A percentile compares a stretch with the other conserved stretches of the same genome.
These are phyloP conservation scores for Dorcus hopei DNA, from an alignment of 2,888 invertebrate genomes.

Conservation along the genomic window DNA sequence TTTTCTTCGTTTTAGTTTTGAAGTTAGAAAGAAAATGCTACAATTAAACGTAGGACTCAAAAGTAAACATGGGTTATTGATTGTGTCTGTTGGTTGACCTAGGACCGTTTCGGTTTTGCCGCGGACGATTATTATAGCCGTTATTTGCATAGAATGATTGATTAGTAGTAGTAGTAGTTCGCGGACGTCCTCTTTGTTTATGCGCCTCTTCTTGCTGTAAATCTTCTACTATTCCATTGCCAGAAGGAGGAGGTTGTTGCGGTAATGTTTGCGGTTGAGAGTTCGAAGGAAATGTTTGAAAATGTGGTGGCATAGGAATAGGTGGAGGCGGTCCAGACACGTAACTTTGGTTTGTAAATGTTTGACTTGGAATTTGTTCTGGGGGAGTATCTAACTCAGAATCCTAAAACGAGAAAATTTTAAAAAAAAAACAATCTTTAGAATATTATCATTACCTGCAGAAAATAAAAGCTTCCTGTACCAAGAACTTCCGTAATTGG, in stretches of 20 bases:
- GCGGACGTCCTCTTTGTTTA: slow-evolving; percentile 29
- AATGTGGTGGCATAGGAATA: slow-evolving; percentile 56
- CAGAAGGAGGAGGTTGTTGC: slow-evolving; percentile 49
- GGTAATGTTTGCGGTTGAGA: slow-evolving; percentile 49
- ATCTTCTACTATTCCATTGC: slow-evolving; percentile 21
- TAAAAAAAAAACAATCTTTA: slow-evolving; percentile 1
- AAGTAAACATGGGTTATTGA: slow-evolving; percentile 15
- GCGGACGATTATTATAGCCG: slow-evolving; percentile 38
- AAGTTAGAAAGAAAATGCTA: slow-evolving; percentile 5
- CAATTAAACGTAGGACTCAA: background rate
- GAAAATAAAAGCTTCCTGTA: slow-evolving; percentile 73
- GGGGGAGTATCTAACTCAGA: slow-evolving; percentile 80
- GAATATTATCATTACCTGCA: slow-evolving; percentile 58
- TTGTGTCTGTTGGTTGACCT: slow-evolving; percentile 24
- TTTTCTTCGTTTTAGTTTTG: slow-evolving; percentile 1
- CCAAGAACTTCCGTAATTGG: slow-evolving; percentile 76
- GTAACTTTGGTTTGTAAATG: slow-evolving; percentile 82
- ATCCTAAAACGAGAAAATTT: slow-evolving; percentile 46
- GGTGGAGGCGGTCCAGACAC: slow-evolving; percentile 57
- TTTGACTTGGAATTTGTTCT: slow-evolving; percentile 72
- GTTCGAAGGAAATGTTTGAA: slow-evolving; percentile 43
- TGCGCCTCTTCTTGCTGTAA: slow-evolving; percentile 22
- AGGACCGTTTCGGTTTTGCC: slow-evolving; percentile 38
- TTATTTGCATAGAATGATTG: slow-evolving; percentile 45
- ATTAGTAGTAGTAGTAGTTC: slow-evolving; percentile 23